Conservation (phyloP, 1,140 invertebrate species). For the Cotesia typhae region DNA sequence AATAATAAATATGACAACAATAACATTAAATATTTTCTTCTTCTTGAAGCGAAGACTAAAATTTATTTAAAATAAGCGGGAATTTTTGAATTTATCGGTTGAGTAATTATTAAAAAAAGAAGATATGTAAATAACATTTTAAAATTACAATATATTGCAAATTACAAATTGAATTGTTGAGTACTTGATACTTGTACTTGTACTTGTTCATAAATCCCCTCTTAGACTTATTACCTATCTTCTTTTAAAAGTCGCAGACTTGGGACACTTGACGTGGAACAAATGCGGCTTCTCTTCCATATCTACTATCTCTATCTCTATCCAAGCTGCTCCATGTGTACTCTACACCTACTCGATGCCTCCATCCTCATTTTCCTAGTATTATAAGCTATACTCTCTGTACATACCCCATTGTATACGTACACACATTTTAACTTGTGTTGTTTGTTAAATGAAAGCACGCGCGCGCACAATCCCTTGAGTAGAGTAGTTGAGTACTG, state of each 20-base stretch:
- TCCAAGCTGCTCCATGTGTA: neutral
- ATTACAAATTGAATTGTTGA: no score
- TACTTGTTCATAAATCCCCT: neutral
- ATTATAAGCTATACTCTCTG: no score
- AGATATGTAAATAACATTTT: no score
- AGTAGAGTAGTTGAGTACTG: neutral
- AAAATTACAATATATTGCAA: no score
- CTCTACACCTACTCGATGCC: neutral
- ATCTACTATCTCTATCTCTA: slow-evolving; percentile 12
- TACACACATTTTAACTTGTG: no score
- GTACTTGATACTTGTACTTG: no score
- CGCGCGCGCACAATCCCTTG: slow-evolving; percentile 16
- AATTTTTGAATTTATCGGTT: no score
- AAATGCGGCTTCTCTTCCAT: slow-evolving; percentile 26
- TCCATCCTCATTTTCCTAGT: neutral
- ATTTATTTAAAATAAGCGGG: no score
- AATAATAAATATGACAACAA: neutral
- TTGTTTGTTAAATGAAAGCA: neutral
- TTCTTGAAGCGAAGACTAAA: no score
- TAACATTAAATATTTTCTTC: neutral
- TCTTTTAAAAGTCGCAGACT: neutral
- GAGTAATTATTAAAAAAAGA: no score
- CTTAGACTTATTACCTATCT: neutral
- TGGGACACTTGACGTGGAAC: slow-evolving; percentile 47
- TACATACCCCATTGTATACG: no score